Conservation (phyloP, 2,797 vertebrate genomes). For the Trichosurus vulpecula region DNA sequence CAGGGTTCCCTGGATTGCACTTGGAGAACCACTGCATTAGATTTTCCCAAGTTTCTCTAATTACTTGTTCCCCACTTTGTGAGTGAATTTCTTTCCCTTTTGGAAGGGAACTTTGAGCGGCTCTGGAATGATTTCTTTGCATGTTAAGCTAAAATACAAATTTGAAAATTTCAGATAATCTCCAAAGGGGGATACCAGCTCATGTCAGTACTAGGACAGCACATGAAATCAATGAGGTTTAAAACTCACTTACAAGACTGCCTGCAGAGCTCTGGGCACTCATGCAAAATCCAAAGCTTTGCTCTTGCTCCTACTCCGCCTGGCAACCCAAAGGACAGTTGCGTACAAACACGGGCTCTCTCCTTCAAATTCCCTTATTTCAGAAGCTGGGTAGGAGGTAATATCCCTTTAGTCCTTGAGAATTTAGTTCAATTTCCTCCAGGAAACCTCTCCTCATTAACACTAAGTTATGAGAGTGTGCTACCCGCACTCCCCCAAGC, state of each 20-base stretch:
- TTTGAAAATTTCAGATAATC: neutral
- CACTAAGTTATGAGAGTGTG: neutral
- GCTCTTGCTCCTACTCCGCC: neutral
- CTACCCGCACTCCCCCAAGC: neutral
- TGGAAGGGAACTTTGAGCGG: neutral
- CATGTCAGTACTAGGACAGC: neutral
- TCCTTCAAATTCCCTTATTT: neutral
- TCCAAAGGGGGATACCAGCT: neutral
- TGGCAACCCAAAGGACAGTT: neutral
- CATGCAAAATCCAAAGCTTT: neutral
- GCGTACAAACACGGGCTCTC: neutral
- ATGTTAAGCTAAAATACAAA: neutral
- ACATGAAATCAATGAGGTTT: neutral
- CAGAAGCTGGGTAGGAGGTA: neutral
- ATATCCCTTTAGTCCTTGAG: neutral
- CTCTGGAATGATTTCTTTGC: neutral
- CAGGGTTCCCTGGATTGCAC: neutral
- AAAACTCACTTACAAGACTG: neutral
- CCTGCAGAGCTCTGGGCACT: neutral
- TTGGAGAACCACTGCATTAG: neutral
- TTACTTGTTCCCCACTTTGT: neutral
- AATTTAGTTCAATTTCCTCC: neutral
- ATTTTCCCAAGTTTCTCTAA: neutral
- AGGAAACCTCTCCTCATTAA: neutral
- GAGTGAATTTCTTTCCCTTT: too few relatives aligned